These are phyloP conservation scores for Trogon surrucura DNA, from an alignment of 2,113 vertebrate species.

Conservation along the genomic window DNA sequence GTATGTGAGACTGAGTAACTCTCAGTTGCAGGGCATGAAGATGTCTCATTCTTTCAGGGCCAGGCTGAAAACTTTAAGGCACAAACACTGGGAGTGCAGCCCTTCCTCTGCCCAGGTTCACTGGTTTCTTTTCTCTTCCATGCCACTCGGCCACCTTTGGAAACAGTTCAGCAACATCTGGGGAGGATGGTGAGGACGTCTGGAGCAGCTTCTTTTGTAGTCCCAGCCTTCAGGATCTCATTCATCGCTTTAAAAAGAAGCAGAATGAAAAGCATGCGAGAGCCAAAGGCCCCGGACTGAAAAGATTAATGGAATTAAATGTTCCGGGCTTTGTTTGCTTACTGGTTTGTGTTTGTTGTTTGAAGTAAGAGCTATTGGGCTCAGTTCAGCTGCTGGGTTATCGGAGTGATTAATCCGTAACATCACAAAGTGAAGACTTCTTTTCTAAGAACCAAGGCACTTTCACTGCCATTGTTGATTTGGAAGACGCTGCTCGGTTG, in stretches of 20 bases:
- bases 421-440: background rate
- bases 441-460: background rate
- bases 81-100: background rate
- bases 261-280: background rate
- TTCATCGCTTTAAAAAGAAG: background rate
- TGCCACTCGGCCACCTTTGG: background rate
- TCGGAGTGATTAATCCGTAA: background rate
- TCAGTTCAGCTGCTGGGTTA: background rate
- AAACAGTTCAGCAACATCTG: background rate
- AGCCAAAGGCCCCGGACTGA: background rate
- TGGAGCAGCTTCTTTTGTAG: background rate
- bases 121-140: background rate
- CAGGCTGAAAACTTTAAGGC: background rate
- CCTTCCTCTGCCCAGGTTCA: background rate
- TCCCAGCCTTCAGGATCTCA: background rate
- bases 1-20: background rate
- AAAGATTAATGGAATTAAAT: background rate
- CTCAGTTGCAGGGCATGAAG: background rate
- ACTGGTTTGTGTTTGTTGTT: slow-evolving; percentile 6
- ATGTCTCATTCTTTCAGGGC: background rate
- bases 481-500: background rate
- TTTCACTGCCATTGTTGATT: background rate
- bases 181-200: background rate
- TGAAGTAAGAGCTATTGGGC: background rate
- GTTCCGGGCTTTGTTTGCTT: slow-evolving; percentile 19